A percentile compares a stretch with the other conserved stretches of the same genome.
Evolutionary conservation across 2,888 invertebrate genomes (phyloP).

Genomic region (Toxonevra muliebris): DNA sequence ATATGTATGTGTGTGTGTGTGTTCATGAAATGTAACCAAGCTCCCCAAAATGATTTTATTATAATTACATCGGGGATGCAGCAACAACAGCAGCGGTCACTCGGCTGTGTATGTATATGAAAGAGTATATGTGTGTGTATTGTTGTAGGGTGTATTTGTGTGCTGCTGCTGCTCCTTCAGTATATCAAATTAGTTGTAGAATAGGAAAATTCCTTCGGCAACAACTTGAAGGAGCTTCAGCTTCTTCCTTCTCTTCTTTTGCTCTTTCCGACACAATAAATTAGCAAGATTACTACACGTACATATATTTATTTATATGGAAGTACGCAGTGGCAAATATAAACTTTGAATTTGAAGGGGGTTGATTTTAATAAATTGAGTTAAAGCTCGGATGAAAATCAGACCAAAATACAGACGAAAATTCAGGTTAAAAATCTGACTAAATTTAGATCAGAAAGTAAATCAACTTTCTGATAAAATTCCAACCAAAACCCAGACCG

Average conservation of each 20-base stretch:
- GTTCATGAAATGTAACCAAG: slow-evolving; percentile 18
- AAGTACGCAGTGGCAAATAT: too few relatives aligned
- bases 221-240: neutral
- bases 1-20: slow-evolving; percentile 5
- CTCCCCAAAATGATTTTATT: slow-evolving; percentile 37
- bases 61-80: slow-evolving; percentile 45
- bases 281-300: neutral
- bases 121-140: slow-evolving; percentile 14
- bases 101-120: neutral
- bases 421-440: too few relatives aligned
- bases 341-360: too few relatives aligned
- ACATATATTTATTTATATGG: neutral
- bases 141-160: neutral
- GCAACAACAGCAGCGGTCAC: slow-evolving; percentile 4
- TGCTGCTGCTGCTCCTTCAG: slow-evolving; percentile 35
- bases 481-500: too few relatives aligned
- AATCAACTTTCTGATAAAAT: too few relatives aligned
- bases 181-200: slow-evolving; percentile 53
- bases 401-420: too few relatives aligned
- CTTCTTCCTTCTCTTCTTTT: neutral
- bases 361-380: too few relatives aligned
- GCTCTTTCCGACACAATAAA: neutral
- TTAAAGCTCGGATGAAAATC: too few relatives aligned
- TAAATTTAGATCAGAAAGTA: too few relatives aligned
- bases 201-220: neutral